These are phyloP conservation scores for Poeciliopsis infans DNA, from an alignment of 2,797 vertebrate species.

Conservation along the genomic window DNA sequence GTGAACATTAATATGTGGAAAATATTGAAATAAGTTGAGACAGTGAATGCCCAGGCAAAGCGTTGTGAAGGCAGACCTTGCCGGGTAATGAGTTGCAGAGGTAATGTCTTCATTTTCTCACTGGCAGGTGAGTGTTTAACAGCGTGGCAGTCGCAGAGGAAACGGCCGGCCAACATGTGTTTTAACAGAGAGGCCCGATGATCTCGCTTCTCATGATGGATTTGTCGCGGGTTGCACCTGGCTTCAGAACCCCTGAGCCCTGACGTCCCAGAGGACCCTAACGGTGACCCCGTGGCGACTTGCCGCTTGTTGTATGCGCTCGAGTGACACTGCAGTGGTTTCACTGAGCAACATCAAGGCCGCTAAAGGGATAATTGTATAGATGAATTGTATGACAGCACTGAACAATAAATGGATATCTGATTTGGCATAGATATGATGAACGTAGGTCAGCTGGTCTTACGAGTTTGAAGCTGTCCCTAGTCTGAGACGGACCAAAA, in stretches of 20 bases:
- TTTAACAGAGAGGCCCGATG: conserved; percentile 82
- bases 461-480: not conserved
- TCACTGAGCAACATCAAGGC: not conserved
- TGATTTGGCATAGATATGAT: not conserved
- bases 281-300: conserved; percentile 68
- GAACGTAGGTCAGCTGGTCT: not conserved
- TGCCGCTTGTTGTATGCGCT: not conserved
- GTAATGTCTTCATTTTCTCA: conserved; percentile 51
- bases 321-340: not conserved
- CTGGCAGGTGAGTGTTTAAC: conserved; percentile 77
- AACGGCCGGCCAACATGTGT: conserved; percentile 80
- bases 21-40: conserved; percentile 54
- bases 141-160: conserved; percentile 13
- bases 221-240: conserved; percentile 81
- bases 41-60: conserved; percentile 42
- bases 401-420: not conserved
- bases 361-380: not conserved
- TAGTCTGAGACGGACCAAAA: not conserved
- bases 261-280: conserved; percentile 71
- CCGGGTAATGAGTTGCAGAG: conserved; percentile 22
- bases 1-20: conserved; percentile 57
- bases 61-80: conserved; percentile 26
- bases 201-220: conserved; percentile 83
- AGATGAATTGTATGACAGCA: not conserved
- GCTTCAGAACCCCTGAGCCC: conserved; percentile 80